These are phyloP conservation scores for Musca vetustissima DNA, from an alignment of 1,140 invertebrate genomes.

Conservation along the genomic window DNA sequence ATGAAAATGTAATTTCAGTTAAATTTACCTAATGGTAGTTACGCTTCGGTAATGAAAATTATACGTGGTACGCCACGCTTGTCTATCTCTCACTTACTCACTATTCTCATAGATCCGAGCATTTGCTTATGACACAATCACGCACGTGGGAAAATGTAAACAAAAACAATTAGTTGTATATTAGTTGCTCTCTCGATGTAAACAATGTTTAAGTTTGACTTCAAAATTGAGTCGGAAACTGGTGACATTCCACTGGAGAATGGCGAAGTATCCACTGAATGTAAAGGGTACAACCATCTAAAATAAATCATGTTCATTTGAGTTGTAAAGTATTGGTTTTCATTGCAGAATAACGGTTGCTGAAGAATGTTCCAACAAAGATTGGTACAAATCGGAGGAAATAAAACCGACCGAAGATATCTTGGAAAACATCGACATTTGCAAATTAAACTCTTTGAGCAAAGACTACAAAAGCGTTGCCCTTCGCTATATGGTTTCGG, in stretches of 20 bases:
- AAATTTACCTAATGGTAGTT: no score
- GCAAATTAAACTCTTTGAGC: conserved; percentile 46
- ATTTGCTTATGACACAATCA: no score
- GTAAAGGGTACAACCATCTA: conserved; percentile 33
- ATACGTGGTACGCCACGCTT: no score
- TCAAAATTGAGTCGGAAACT: conserved; percentile 55
- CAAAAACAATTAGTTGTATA: no score
- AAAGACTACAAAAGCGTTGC: conserved; percentile 28
- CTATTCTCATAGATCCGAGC: no score
- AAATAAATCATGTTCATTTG: no score
- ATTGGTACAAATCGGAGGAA: conserved; percentile 44
- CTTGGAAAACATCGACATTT: conserved; percentile 48
- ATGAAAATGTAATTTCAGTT: no score
- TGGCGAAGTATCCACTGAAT: conserved; percentile 21
- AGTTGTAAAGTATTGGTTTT: no score
- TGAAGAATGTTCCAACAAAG: conserved; percentile 10
- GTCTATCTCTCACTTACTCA: no score
- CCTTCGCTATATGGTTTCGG: conserved; percentile 40
- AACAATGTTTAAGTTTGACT: conserved; percentile 59
- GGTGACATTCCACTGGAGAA: conserved; percentile 27
- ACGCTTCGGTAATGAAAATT: no score
- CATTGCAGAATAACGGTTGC: not conserved
- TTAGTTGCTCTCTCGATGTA: no score
- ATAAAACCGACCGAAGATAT: conserved; percentile 30
- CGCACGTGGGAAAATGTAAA: no score